These are phyloP conservation scores for Lasioglossum oenotherae DNA, from an alignment of 2,888 invertebrate genomes.

Conservation along the genomic window DNA sequence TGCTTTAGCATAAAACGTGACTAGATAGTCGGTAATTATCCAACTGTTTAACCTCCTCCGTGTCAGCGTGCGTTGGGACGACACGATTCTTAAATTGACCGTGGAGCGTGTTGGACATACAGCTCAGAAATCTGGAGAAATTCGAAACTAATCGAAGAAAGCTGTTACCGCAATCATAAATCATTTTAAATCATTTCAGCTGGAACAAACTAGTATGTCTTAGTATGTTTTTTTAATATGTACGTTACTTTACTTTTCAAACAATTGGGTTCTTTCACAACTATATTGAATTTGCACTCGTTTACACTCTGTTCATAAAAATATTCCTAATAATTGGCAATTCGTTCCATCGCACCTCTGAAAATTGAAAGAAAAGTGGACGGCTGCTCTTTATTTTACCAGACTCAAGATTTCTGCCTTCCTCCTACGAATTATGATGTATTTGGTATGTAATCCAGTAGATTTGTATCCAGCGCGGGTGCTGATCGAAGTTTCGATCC, in stretches of 20 bases:
- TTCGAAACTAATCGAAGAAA: neutral
- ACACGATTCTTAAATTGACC: neutral
- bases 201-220: neutral
- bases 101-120: neutral
- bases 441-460: too few species aligned
- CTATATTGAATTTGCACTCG: too few species aligned
- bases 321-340: neutral
- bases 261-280: too few species aligned
- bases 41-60: neutral
- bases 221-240: neutral
- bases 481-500: too few species aligned
- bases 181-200: neutral
- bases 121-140: neutral
- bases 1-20: conserved; percentile 31
- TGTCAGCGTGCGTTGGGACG: neutral
- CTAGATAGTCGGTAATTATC: conserved; percentile 46
- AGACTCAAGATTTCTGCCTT: too few species aligned
- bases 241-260: too few species aligned
- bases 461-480: too few species aligned
- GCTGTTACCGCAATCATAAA: neutral
- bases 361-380: neutral
- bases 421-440: too few species aligned
- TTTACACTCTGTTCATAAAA: neutral
- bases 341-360: neutral
- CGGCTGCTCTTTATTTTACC: too few species aligned